These are phyloP conservation scores for Apodemia mormo DNA, from an alignment of 2,888 invertebrate species.

Conservation along the genomic window DNA sequence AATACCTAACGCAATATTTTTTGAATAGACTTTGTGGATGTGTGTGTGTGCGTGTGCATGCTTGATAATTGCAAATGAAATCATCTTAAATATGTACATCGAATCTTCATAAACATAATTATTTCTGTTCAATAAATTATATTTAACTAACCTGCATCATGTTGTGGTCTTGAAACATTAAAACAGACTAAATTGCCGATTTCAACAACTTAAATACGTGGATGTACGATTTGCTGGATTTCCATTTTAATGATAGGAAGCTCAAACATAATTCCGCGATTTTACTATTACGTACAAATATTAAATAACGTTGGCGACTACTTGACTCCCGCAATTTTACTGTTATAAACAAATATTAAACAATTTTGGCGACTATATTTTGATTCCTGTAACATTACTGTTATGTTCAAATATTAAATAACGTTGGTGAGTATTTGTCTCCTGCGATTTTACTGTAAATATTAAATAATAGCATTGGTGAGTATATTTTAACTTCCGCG, in stretches of 20 bases:
- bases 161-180: conserved; percentile 1
- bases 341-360: too few relatives aligned
- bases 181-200: conserved; percentile 9
- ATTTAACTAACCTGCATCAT: conserved; percentile 6
- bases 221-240: conserved; percentile 19
- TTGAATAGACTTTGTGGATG: too few relatives aligned
- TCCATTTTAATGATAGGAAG: conserved; percentile 6
- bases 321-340: neutral
- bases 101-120: neutral
- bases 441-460: neutral
- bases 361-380: too few relatives aligned
- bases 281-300: neutral
- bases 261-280: neutral
- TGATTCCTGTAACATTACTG: too few relatives aligned
- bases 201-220: conserved; percentile 15
- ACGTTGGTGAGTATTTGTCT: too few relatives aligned
- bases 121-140: neutral
- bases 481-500: too few relatives aligned
- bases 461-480: too few relatives aligned
- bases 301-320: too few relatives aligned
- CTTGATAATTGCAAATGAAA: too few relatives aligned
- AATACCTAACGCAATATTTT: too few relatives aligned
- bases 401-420: neutral
- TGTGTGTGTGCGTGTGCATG: too few relatives aligned
- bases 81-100: neutral